A percentile compares a stretch with the other conserved stretches of the same genome.
Conservation (phyloP, 2,888 invertebrate genomes). For the Hypomecis punctinalis region DNA sequence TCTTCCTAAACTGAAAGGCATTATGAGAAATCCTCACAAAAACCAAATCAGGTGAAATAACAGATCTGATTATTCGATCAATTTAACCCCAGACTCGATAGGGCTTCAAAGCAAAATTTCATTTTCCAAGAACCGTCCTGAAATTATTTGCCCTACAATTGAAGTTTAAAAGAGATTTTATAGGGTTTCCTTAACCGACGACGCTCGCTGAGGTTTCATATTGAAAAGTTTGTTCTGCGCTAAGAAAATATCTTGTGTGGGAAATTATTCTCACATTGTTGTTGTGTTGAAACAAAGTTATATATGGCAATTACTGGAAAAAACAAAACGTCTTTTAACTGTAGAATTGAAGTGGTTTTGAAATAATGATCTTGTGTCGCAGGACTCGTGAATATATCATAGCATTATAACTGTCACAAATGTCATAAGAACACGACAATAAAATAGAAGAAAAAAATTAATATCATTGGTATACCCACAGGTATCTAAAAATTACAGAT, state of each 20-base stretch:
- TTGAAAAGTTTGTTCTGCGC: conserved; percentile 1
- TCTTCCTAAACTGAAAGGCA: too few species aligned
- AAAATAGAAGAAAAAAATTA: too few species aligned
- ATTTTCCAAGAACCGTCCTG: conserved; percentile 60
- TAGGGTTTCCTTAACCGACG: conserved; percentile 53
- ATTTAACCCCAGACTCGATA: conserved; percentile 7
- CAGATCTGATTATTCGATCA: conserved; percentile 6
- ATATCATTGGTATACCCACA: too few species aligned
- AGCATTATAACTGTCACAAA: too few species aligned
- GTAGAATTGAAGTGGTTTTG: too few species aligned
- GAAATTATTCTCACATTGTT: background rate
- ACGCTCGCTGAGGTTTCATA: conserved; percentile 5
- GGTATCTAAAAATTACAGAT: too few species aligned
- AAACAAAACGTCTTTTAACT: too few species aligned
- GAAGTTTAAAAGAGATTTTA: conserved; percentile 63
- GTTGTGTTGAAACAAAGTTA: background rate
- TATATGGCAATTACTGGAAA: too few species aligned
- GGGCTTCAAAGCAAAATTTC: conserved; percentile 4
- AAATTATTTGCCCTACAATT: conserved; percentile 67
- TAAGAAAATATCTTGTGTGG: background rate
- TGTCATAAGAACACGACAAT: too few species aligned
- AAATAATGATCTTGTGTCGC: too few species aligned
- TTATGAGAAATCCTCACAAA: background rate
- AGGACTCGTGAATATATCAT: too few species aligned
- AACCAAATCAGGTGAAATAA: background rate